Percentiles rank a stretch among this genome's conserved stretches.
Evolutionary conservation across 2,888 invertebrate genomes (phyloP).

Genomic region (Dynastes tityus): DNA sequence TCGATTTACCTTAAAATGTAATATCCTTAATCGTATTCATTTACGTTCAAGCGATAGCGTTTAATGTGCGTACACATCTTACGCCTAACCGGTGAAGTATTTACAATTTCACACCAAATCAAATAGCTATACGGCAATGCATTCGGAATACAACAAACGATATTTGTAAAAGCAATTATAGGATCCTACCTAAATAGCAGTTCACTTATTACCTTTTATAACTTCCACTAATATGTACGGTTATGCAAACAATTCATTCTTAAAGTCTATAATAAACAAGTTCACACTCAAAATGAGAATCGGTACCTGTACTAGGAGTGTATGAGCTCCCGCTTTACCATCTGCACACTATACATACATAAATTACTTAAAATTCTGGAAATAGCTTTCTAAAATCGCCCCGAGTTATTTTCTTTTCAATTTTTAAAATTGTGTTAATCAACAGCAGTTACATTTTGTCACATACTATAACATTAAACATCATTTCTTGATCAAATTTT

Average conservation of each 20-base stretch:
- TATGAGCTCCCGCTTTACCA: constrained; percentile 2
- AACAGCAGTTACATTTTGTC: background rate
- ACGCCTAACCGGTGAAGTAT: constrained; percentile 7
- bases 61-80: background rate
- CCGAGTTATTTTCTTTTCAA: constrained; percentile 36
- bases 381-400: constrained; percentile 32
- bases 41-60: background rate
- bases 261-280: constrained; percentile 35
- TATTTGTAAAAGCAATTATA: constrained; percentile 37
- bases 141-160: constrained; percentile 10
- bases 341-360: background rate
- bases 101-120: constrained; percentile 7
- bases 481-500: constrained; percentile 8
- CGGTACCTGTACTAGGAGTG: constrained; percentile 1
- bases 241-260: constrained; percentile 28
- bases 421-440: constrained; percentile 41
- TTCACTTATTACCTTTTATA: background rate
- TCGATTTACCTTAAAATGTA: background rate
- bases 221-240: constrained; percentile 9
- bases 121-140: background rate
- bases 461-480: constrained; percentile 5
- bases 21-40: constrained; percentile 5
- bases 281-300: constrained; percentile 30
- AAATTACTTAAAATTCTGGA: constrained; percentile 28
- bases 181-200: background rate